phyloP scores from a whole-genome alignment of 2,113 vertebrate species.

The Tringa solitaria region DNA sequence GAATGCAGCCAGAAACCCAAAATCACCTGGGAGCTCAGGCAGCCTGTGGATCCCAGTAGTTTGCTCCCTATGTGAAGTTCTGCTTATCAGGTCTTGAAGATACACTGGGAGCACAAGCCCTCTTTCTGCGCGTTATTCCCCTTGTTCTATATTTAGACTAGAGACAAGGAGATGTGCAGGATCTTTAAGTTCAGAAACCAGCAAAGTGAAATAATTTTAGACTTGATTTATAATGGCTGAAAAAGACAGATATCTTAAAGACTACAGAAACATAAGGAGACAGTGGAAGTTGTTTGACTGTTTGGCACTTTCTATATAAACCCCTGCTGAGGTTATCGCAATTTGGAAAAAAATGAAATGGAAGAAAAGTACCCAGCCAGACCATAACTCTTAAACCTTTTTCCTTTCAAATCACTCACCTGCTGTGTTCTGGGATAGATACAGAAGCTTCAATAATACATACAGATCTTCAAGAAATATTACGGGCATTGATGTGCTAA shows the following conservation, averaged over 20 bases:
- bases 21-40: background rate
- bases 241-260: background rate
- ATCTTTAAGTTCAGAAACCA: background rate
- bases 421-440: background rate
- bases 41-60: background rate
- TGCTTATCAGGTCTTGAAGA: background rate
- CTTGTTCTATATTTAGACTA: background rate
- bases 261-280: background rate
- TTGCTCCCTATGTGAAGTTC: background rate
- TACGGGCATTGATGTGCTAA: background rate
- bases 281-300: background rate
- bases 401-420: background rate
- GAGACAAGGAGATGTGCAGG: background rate
- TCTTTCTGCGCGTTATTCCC: accelerated
- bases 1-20: background rate
- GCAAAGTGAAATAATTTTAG: background rate
- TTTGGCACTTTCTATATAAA: background rate
- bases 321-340: background rate
- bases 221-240: background rate
- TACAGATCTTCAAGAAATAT: background rate
- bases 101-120: background rate
- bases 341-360: background rate
- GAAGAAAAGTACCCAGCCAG: background rate
- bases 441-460: background rate
- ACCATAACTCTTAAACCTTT: background rate